Evolutionary conservation across 2,797 vertebrate species (phyloP), one percentile per base, ranked within the genome.

Genomic region (Schizopygopsis malacanthus): DNA sequence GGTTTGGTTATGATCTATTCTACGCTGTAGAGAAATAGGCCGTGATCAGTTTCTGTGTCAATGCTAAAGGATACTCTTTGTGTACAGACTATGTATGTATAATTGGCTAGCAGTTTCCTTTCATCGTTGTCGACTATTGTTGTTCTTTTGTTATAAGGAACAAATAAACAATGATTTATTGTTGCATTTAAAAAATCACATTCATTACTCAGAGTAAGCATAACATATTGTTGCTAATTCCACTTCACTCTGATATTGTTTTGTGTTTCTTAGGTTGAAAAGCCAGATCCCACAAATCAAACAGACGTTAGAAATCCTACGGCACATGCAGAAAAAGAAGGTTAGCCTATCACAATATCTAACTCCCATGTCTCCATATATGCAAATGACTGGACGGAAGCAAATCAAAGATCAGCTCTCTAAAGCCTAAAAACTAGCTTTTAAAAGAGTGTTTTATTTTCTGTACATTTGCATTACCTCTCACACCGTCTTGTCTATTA

Each of bases 281-380:
- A 95, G 92, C 91, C 98, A 99, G 94, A 99, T 99, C 92, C 98
- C 98, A 88, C 98, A 99, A 95, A 99, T 99, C 94, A 99, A 97
- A 94, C 98, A 99, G 94, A 99, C 98, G 50, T 96, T 99, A 95
- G 97, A 99, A 95, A 99, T 99, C 93, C 96, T 99, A 87, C 97
- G 96, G 91, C 97, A 99, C 94, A 99, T 99, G 98, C 98, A 99
- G 95, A 99, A 98, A 96, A 99, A 99, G 91, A 99, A 98, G 96
- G 98, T 99, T 93, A 94, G 91, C 16, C 12, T 9, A 25, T 20
- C 6, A 16, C 41, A 37, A 37, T 18, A 37, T 50, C 72, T 33
- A 16, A 20, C 12, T 79, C 15, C 2, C 2, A 0, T 33, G 11
- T 28, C 16, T 82, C 25, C 6, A 20, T 18, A 18, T 10, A 25